These are phyloP conservation scores for Sylvilagus bachmani DNA, from an alignment of 2,113 vertebrate species.

Conservation along the genomic window DNA sequence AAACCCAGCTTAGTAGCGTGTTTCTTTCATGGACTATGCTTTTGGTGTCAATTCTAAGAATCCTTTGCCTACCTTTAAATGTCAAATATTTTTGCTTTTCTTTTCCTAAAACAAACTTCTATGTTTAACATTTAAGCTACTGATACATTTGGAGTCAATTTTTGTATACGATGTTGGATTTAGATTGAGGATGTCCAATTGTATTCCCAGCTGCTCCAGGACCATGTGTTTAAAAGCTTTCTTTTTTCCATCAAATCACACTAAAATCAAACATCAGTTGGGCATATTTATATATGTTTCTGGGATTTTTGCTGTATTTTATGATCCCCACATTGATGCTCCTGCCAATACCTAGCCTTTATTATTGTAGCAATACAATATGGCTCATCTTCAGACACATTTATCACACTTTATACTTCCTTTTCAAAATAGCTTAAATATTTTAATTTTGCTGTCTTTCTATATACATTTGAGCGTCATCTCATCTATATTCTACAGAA, in stretches of 20 bases:
- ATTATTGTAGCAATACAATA: neutral
- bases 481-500: neutral
- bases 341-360: neutral
- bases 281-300: neutral
- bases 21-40: neutral
- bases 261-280: slow-evolving; percentile 39
- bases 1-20: neutral
- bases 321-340: neutral
- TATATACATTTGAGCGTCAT: neutral
- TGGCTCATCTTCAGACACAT: neutral
- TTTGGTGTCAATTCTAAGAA: slow-evolving; percentile 1
- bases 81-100: slow-evolving; percentile 13
- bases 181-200: neutral
- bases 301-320: slow-evolving; percentile 5
- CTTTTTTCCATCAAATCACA: neutral
- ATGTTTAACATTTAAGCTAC: slow-evolving; percentile 1
- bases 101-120: neutral
- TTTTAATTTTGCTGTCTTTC: neutral
- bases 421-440: neutral
- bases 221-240: neutral
- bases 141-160: neutral
- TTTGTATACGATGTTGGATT: neutral
- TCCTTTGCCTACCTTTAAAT: neutral
- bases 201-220: neutral
- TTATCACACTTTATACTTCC: neutral